Evolutionary conservation across 2,888 invertebrate genomes (phyloP).

Genomic region (Drosophila setosimentum): DNA sequence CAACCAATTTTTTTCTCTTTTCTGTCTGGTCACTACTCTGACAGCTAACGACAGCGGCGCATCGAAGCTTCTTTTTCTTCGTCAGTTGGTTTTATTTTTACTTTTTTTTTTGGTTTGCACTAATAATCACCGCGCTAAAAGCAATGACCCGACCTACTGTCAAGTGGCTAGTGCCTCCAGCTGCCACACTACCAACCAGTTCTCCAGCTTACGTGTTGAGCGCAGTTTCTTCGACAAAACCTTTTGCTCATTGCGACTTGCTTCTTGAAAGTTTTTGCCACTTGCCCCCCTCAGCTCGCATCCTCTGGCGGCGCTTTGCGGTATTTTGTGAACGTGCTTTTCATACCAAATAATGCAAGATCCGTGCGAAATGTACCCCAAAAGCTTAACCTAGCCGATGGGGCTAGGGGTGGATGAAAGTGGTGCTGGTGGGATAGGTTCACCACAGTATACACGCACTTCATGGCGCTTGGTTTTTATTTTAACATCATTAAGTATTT

Average conservation of each 20-base stretch:
- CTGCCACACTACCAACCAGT: not conserved
- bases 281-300: conserved; percentile 7
- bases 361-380: conserved; percentile 63
- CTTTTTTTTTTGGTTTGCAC: conserved; percentile 23
- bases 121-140: conserved; percentile 73
- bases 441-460: conserved; percentile 50
- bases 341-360: conserved; percentile 60
- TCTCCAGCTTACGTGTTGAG: conserved; percentile 13
- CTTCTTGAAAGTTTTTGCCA: conserved; percentile 47
- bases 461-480: conserved; percentile 73
- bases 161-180: conserved; percentile 17
- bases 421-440: conserved; percentile 1
- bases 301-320: conserved; percentile 56
- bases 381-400: conserved; percentile 4
- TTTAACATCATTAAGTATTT: conserved; percentile 80
- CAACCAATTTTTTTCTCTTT: conserved; percentile 32
- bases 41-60: conserved; percentile 59
- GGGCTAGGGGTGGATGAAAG: not conserved
- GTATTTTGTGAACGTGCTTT: conserved; percentile 72
- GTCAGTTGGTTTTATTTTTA: not conserved
- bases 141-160: conserved; percentile 66
- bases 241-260: conserved; percentile 39
- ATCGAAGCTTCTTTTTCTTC: conserved; percentile 37
- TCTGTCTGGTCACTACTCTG: conserved; percentile 56
- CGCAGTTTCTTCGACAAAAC: conserved; percentile 51